These are phyloP conservation scores for Micrasema longulum DNA, from an alignment of 1,140 invertebrate genomes.

Conservation along the genomic window DNA sequence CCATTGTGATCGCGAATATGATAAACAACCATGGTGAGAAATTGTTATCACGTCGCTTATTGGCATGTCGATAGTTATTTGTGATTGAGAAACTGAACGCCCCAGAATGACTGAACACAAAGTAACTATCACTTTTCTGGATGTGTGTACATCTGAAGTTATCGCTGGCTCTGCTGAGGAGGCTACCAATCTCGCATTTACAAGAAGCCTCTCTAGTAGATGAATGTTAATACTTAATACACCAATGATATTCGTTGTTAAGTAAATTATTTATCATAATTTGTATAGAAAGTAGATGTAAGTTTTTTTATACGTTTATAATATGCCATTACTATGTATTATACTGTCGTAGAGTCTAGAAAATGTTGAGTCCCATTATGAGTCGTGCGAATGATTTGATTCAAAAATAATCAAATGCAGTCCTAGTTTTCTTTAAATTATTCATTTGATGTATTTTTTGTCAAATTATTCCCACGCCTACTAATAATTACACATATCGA, in stretches of 20 bases:
- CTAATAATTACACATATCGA: constrained; percentile 44
- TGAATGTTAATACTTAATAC: background rate
- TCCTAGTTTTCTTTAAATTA: too few relatives aligned
- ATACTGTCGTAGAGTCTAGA: constrained; percentile 40
- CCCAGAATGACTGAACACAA: background rate
- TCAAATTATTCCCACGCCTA: constrained; percentile 2
- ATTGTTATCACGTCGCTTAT: too few relatives aligned
- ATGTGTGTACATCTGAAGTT: background rate
- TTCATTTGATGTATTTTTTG: background rate
- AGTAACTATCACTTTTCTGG: background rate
- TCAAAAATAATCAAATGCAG: background rate
- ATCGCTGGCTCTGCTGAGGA: background rate
- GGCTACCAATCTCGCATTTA: background rate
- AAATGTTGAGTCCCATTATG: constrained; percentile 4
- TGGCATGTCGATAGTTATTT: too few relatives aligned
- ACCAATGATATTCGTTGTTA: constrained; percentile 1
- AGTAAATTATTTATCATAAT: constrained; percentile 30
- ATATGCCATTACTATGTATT: constrained; percentile 33
- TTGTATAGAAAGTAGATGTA: constrained; percentile 30
- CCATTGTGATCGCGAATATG: too few relatives aligned
- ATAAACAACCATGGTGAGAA: too few relatives aligned
- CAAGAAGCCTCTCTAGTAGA: background rate
- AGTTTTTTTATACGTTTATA: constrained; percentile 49
- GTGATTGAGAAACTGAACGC: too few relatives aligned
- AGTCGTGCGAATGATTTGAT: constrained; percentile 1